Percentiles rank a stretch among this genome's conserved stretches.
phyloP scores from a whole-genome alignment of 2,113 vertebrate species.

The Talpa occidentalis region DNA sequence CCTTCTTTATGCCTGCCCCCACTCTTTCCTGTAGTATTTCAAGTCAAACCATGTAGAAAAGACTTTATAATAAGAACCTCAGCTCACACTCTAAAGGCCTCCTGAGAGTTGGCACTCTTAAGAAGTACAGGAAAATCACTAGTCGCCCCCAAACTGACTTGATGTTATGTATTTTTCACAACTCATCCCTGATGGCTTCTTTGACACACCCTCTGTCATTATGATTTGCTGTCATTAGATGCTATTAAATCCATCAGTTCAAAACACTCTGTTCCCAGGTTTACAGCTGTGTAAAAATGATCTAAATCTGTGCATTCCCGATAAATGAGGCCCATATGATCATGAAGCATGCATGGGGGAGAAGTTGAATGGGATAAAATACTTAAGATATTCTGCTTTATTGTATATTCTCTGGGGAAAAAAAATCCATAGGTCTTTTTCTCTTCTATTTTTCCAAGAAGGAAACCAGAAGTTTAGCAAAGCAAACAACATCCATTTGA shows the following conservation, averaged over 20 bases:
- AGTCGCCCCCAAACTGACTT: not conserved
- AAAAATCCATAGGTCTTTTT: conserved; percentile 69
- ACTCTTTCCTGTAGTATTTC: not conserved
- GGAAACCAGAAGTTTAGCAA: conserved; percentile 64
- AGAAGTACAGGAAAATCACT: not conserved
- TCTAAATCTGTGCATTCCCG: not conserved
- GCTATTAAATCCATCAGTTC: not conserved
- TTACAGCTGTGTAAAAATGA: conserved; percentile 56
- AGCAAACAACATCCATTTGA: not conserved
- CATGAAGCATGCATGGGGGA: not conserved
- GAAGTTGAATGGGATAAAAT: conserved; percentile 27
- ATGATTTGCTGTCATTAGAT: conserved; percentile 49
- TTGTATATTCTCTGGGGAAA: conserved; percentile 74
- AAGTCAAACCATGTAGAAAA: not conserved
- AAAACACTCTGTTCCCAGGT: conserved; percentile 15
- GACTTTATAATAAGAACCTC: not conserved
- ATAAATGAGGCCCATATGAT: not conserved
- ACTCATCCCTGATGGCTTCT: not conserved
- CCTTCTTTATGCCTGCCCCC: not conserved
- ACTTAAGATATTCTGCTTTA: conserved; percentile 42
- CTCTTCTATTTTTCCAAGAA: conserved; percentile 55
- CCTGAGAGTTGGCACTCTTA: not conserved
- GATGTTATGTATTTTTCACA: not conserved
- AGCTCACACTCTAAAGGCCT: conserved; percentile 15
- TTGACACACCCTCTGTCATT: not conserved